A percentile compares a stretch with the other conserved stretches of the same genome.
phyloP scores from a whole-genome alignment of 2,797 vertebrate genomes.

The Sebastes nivosus region DNA sequence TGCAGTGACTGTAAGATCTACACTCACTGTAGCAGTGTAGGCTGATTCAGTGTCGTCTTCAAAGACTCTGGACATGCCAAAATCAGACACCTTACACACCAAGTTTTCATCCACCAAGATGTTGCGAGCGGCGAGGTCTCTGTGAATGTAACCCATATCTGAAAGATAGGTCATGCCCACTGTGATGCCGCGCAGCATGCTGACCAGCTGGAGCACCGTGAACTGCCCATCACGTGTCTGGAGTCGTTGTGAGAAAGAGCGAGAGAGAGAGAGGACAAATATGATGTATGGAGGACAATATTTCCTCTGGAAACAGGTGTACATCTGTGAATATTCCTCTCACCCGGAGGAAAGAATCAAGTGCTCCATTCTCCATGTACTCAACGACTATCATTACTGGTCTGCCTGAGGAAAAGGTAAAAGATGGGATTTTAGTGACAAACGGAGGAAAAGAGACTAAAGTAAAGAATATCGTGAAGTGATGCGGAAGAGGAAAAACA shows the following conservation, averaged over 20 bases:
- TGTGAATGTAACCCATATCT: conserved; percentile 97
- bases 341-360: conserved; percentile 96
- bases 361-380: conserved; percentile 97
- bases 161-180: conserved; percentile 94
- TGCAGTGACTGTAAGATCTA: not conserved
- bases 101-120: conserved; percentile 91
- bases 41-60: conserved; percentile 95
- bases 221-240: conserved; percentile 84
- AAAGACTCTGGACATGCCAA: conserved; percentile 94
- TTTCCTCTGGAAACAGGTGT: not conserved
- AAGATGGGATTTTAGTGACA: not conserved
- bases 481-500: not conserved
- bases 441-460: not conserved
- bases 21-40: conserved; percentile 92
- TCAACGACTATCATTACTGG: conserved; percentile 99
- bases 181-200: conserved; percentile 83
- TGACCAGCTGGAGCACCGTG: conserved; percentile 83
- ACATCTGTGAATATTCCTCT: conserved; percentile 30
- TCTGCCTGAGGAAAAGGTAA: conserved; percentile 85
- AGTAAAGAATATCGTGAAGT: not conserved
- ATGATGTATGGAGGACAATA: not conserved
- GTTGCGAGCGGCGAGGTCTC: conserved; percentile 96
- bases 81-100: conserved; percentile 97
- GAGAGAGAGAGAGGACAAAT: not conserved
- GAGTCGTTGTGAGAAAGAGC: not conserved